Evolutionary conservation across 2,888 invertebrate genomes (phyloP), one percentile per base, ranked within the genome.

Genomic region (Diplolepis rosae): DNA sequence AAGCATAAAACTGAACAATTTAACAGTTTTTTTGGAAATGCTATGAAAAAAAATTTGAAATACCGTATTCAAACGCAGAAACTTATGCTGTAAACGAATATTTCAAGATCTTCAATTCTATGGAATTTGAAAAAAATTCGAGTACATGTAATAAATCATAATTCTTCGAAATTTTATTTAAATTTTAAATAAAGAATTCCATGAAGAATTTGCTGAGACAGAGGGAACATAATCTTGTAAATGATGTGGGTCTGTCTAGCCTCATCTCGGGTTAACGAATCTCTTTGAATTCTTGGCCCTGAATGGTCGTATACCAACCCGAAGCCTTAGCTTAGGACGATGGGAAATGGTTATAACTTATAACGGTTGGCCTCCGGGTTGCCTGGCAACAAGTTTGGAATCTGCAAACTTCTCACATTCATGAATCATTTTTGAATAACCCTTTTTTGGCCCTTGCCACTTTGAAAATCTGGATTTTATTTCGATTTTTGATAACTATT

Each of bases 201-300:
- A n/a, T 18, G 18, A 45, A 45, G 22, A 39, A 35, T 32, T 61
- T 39, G 61, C 61, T 61, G 61, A 61, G 61, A 39, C 61, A 39
- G 39, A 39, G 35, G 39, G 39, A 61, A 24, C 35, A 61, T 61
- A 61, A 39, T 61, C 61, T 39, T 35, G 35, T 61, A 61, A 35
- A 61, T 22, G 61, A 54, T 61, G 35, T 56, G 30, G 18, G 15
- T 30, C 56, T 35, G 56, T n/a, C 61, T 39, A 61, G 61, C 13
- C n/a, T 61, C 39, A 61, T 61, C 61, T 39, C 61, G 61, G 61
- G 61, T 61, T 61, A 61, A 61, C 39, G 39, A 61, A 61, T 61
- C 39, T 61, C 35, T 61, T 61, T 61, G 61, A 61, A 56, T 61
- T 56, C 56, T 39, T 61, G 35, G 61, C 61, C 61, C 61, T 61